These are phyloP conservation scores for Cryptoblepharus egeriae DNA, from an alignment of 2,797 vertebrate genomes.

Conservation along the genomic window DNA sequence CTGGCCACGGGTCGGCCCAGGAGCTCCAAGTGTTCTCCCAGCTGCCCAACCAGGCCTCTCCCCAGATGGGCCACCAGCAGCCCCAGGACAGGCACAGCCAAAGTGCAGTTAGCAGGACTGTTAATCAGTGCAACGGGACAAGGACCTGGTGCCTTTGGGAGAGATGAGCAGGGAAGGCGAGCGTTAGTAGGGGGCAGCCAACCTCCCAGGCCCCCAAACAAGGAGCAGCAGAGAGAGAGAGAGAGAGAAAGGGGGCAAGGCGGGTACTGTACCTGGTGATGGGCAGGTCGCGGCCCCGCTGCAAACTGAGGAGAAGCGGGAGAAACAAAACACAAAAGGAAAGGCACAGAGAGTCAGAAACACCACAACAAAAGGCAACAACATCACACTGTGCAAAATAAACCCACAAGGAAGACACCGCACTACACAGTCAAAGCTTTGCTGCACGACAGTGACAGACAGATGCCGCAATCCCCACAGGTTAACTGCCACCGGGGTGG, in stretches of 20 bases:
- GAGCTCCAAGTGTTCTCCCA: no score
- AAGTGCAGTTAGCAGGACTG: fast-evolving
- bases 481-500: slow-evolving; percentile 29
- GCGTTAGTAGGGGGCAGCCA: not conserved
- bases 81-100: no score
- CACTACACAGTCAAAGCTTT: slow-evolving; percentile 65
- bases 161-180: not conserved
- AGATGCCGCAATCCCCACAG: slow-evolving; percentile 48
- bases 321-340: slow-evolving; percentile 87
- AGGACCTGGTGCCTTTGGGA: slow-evolving; percentile 7
- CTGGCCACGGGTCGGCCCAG: no score
- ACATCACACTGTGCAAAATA: slow-evolving; percentile 77
- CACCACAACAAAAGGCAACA: slow-evolving; percentile 77
- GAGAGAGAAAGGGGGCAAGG: slow-evolving; percentile 23
- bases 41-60: not conserved
- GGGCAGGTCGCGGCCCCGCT: slow-evolving; percentile 96
- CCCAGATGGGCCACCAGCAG: not conserved
- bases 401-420: slow-evolving; percentile 56
- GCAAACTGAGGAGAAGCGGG: slow-evolving; percentile 91
- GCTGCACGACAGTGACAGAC: slow-evolving; percentile 76
- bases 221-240: slow-evolving; percentile 13
- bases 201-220: slow-evolving; percentile 49
- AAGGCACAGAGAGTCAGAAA: slow-evolving; percentile 86
- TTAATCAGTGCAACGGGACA: slow-evolving; percentile 19
- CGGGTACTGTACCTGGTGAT: slow-evolving; percentile 94